Evolutionary conservation across 2,888 invertebrate genomes (phyloP), one percentile per base, ranked within the genome.

Genomic region (Apamea monoglypha): DNA sequence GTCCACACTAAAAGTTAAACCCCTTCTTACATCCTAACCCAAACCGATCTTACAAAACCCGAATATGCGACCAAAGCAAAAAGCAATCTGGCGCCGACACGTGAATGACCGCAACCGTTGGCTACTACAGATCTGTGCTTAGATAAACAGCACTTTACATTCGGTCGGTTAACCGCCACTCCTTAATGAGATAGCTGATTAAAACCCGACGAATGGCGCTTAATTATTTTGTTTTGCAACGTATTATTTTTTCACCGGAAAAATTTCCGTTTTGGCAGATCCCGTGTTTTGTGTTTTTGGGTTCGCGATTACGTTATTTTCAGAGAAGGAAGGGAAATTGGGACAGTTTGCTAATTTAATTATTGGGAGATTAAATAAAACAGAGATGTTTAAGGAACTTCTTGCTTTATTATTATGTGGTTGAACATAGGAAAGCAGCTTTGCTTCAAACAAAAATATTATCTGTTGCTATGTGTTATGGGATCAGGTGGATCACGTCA

Each of bases 131-230:
- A 90, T 88, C 83, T 83, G 73, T 83, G 88, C 87, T 91, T 87
- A 91, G 90, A 91, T 90, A 91, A 91, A 91, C 90, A 85, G 84
- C 86, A 87, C 82, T 89, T 89, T 88, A 86, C 87, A 90, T 91
- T 87, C 87, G 84, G 87, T 82, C 85, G 90, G 91, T 88, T 90
- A 88, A 87, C 91, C 91, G 64, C 85, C 82, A 85, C 77, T 80
- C 76, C 81, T 72, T 91, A 92, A 92, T 91, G 90, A 92, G 92
- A 87, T 86, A 85, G 87, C 90, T 91, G 89, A 93, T 92, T 91
- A 92, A 90, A 86, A 82, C 81, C 61, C 76, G 80, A 84, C 70
- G 81, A 84, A 82, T 74, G 74, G 78, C 79, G 71, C 78, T 75
- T 87, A 83, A 86, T 86, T 88, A 88, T 89, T 89, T 88, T 80